Evolutionary conservation across 2,888 invertebrate genomes (phyloP).

Genomic region (Cataglyphis rosenhaueri): DNA sequence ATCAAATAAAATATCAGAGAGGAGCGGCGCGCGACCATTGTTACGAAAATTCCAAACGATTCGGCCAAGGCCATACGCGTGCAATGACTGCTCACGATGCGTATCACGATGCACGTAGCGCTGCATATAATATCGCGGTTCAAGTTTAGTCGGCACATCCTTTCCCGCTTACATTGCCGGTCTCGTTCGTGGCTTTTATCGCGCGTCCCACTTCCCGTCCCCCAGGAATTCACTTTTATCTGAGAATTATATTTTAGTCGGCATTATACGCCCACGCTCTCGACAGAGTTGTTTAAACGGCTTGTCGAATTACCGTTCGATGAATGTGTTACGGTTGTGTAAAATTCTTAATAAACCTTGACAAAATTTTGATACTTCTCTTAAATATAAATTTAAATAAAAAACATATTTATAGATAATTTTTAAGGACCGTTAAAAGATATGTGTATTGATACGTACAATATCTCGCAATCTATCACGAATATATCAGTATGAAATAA

Average conservation of each 20-base stretch:
- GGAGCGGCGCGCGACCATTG: constrained; percentile 29
- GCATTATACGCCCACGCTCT: constrained; percentile 33
- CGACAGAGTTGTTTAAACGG: constrained; percentile 17
- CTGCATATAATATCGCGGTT: constrained; percentile 56
- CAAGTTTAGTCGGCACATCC: constrained; percentile 59
- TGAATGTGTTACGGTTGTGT: background rate
- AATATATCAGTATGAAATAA: background rate
- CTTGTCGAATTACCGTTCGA: background rate
- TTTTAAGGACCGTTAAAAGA: background rate
- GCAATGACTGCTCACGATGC: constrained; percentile 53
- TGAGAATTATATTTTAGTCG: constrained; percentile 40
- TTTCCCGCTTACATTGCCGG: constrained; percentile 1
- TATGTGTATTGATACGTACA: background rate
- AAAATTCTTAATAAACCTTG: background rate
- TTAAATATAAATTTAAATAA: background rate
- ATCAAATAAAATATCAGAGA: constrained; percentile 29
- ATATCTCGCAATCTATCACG: background rate
- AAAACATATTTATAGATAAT: background rate
- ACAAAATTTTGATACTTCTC: background rate
- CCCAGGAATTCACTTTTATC: constrained; percentile 50
- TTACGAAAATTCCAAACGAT: constrained; percentile 42
- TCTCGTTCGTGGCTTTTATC: constrained; percentile 41
- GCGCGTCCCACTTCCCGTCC: constrained; percentile 53
- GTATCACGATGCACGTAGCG: constrained; percentile 44
- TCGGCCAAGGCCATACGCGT: constrained; percentile 55